Evolutionary conservation across 2,113 vertebrate species (phyloP), one percentile per base, ranked within the genome.

Genomic region (Dolichallabes microphthalmus): DNA sequence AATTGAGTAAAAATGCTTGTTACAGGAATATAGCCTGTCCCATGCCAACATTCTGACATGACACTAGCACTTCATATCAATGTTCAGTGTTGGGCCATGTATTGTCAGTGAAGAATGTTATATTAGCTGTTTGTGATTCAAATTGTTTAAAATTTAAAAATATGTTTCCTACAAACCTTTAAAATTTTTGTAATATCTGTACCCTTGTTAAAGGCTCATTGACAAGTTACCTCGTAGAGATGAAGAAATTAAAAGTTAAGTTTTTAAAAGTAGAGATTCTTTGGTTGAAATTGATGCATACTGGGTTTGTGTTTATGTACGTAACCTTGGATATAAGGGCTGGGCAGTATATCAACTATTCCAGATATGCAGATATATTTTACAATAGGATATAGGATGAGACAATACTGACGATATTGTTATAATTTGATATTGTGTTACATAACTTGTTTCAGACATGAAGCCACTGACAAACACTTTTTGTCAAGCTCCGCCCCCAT

Each of bases 81-180:
- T 15, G 3, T 75, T 27, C 45, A 53, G 45, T 52, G 27, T 75
- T 27, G 25, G 45, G 45, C 73, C 45, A 27, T n/a, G 45, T 15
- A 17, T 76, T 76, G 73, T 76, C 17, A 53, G n/a, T 53, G 15
- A 53, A 75, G 73, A 75, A 76, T 76, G 25, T 76, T 53, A 76
- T 76, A 17, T 53, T 53, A 27, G 50, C 25, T 2, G 6, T 76
- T 7, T 76, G 11, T 74, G 39, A 9, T 76, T 76, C 10, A 17
- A 27, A 27, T 76, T 52, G 25, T 12, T 52, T 35, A 35, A 1
- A 35, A 2, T 50, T 30, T 22, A 10, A 45, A 45, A 45, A 22
- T 22, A 35, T 71, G 68, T 71, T 74, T 52, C 20, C 39, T 50
- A 74, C 39, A 74, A 50, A 20, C 32, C 22, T 7, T 45, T 52